Percentiles rank a stretch among this genome's conserved stretches.
phyloP scores from a whole-genome alignment of 2,888 invertebrate genomes.

The Tachystola acroxantha region DNA sequence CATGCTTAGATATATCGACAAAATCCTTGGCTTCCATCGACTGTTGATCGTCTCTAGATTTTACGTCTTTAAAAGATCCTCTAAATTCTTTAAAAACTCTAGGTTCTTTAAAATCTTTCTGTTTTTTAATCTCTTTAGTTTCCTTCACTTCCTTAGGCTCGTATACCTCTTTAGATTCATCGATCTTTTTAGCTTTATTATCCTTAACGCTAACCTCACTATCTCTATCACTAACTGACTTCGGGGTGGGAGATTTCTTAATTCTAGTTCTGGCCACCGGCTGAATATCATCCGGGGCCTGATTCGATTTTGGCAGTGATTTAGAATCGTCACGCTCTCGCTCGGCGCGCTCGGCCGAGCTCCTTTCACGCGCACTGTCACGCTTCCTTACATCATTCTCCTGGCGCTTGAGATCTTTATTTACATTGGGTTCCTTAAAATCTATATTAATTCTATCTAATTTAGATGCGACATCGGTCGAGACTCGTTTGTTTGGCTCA shows the following conservation, averaged over 20 bases:
- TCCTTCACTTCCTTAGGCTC: constrained; percentile 10
- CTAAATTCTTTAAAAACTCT: constrained; percentile 9
- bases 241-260: constrained; percentile 61
- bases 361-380: constrained; percentile 29
- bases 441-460: constrained; percentile 28
- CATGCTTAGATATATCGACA: not conserved
- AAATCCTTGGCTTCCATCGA: constrained; percentile 1
- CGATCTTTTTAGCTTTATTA: constrained; percentile 13
- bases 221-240: constrained; percentile 43
- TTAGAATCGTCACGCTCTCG: constrained; percentile 28
- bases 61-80: not conserved
- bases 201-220: constrained; percentile 46
- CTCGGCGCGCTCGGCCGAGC: constrained; percentile 30
- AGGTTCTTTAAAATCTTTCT: constrained; percentile 14
- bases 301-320: constrained; percentile 53
- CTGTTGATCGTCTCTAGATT: constrained; percentile 2
- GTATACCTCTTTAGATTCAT: constrained; percentile 10
- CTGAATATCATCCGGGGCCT: constrained; percentile 51
- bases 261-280: constrained; percentile 45
- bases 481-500: constrained; percentile 5
- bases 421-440: constrained; percentile 21
- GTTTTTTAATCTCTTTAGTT: constrained; percentile 11
- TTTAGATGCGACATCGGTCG: constrained; percentile 2
- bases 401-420: constrained; percentile 30
- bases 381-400: constrained; percentile 22